A percentile compares a stretch with the other conserved stretches of the same genome.
Evolutionary conservation across 2,888 invertebrate species (phyloP).

Genomic region (Allophyes oxyacanthae): DNA sequence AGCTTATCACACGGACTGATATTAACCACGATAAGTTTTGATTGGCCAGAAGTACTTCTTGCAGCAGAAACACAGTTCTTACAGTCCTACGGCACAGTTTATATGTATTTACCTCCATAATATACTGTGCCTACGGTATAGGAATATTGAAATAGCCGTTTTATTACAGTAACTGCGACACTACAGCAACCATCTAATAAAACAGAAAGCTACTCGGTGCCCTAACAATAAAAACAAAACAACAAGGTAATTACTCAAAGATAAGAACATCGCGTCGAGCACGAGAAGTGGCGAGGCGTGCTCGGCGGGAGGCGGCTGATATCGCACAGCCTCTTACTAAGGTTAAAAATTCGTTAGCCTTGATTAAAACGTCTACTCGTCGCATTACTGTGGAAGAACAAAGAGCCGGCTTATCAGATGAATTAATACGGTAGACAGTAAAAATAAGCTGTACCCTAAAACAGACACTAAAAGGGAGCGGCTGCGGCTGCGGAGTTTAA

Average conservation of each 20-base stretch:
- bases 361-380: conserved; percentile 75
- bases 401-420: conserved; percentile 72
- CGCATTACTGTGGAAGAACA: conserved; percentile 69
- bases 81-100: no score
- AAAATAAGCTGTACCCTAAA: conserved; percentile 62
- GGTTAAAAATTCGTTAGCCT: conserved; percentile 75
- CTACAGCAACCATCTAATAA: conserved; percentile 58
- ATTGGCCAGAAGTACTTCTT: no score
- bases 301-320: conserved; percentile 53
- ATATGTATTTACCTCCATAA: no score
- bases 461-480: conserved; percentile 50
- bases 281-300: conserved; percentile 71
- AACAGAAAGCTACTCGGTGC: conserved; percentile 65
- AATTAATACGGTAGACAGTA: conserved; percentile 66
- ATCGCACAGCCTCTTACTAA: conserved; percentile 57
- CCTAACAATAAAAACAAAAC: conserved; percentile 76
- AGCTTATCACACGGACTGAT: no score
- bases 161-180: conserved; percentile 27
- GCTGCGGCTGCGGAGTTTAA: conserved; percentile 40
- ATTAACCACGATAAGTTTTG: no score
- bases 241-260: conserved; percentile 81
- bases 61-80: no score
- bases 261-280: conserved; percentile 77
- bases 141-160: conserved; percentile 15
- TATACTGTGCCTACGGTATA: no score